phyloP scores from a whole-genome alignment of 2,113 vertebrate genomes.

The Oncorhynchus mykiss region DNA sequence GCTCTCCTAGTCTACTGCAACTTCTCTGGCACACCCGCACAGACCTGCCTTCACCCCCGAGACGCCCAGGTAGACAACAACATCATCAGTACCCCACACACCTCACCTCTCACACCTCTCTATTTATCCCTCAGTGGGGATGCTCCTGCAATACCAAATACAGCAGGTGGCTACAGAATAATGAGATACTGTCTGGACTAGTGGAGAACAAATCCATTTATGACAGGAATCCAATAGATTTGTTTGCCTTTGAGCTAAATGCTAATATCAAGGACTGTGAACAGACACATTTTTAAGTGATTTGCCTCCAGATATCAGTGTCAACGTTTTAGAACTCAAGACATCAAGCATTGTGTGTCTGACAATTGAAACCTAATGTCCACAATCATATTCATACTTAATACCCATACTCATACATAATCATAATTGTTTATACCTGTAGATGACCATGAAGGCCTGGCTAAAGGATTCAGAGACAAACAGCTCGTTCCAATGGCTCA shows the following conservation, averaged over 20 bases:
- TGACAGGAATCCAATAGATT: not conserved
- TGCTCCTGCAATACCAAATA: not conserved
- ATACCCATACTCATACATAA: not conserved
- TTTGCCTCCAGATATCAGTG: not conserved
- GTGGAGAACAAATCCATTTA: too few species aligned
- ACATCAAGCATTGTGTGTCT: too few species aligned
- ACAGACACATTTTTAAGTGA: not conserved
- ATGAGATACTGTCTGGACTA: not conserved
- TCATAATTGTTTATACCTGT: constrained; percentile 7
- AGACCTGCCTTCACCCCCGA: constrained; percentile 82
- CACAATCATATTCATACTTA: not conserved
- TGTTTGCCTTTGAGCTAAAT: constrained; percentile 9
- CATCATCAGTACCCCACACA: not conserved
- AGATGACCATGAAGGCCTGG: constrained; percentile 84
- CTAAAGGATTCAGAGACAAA: constrained; percentile 66
- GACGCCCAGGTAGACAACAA: constrained; percentile 71
- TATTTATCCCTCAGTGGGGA: not conserved
- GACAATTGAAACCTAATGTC: not conserved
- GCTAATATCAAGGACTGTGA: constrained; percentile 18
- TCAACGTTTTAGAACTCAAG: too few species aligned
- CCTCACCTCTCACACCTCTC: not conserved
- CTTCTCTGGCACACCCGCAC: constrained; percentile 75
- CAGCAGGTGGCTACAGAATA: not conserved
- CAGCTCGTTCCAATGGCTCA: constrained; percentile 82
- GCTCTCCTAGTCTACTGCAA: constrained; percentile 84